A percentile compares a stretch with the other conserved stretches of the same genome.
Evolutionary conservation across 1,140 invertebrate species (phyloP).

Genomic region (Papilio dardanus): DNA sequence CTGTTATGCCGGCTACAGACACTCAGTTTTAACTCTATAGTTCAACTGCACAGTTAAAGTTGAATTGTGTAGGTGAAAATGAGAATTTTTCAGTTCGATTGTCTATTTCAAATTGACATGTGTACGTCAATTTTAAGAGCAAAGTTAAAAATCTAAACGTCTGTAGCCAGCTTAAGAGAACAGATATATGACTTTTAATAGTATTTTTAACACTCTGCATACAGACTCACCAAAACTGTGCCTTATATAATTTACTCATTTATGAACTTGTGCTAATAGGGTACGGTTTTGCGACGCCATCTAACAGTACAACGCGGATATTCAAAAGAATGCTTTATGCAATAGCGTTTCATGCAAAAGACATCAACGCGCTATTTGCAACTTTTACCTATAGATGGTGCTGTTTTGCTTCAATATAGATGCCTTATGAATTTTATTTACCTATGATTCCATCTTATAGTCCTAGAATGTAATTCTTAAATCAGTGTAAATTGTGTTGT

Average conservation of each 20-base stretch:
- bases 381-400: slow-evolving; percentile 12
- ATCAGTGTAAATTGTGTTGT: too few species aligned
- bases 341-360: not conserved
- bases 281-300: slow-evolving; percentile 28
- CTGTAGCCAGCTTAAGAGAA: too few species aligned
- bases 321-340: not conserved
- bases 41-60: too few species aligned
- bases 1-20: not conserved
- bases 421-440: not conserved
- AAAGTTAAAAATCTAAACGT: too few species aligned
- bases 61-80: too few species aligned
- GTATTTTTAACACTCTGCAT: not conserved
- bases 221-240: too few species aligned
- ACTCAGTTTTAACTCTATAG: too few species aligned
- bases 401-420: not conserved
- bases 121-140: too few species aligned
- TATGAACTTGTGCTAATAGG: not conserved
- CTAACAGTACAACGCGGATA: not conserved
- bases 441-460: not conserved
- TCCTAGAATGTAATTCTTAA: not conserved
- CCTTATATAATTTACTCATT: not conserved
- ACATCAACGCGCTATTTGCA: slow-evolving; percentile 9
- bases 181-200: too few species aligned
- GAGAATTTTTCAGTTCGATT: too few species aligned
- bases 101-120: too few species aligned